Evolutionary conservation across 2,888 invertebrate genomes (phyloP).

Genomic region (Agrochola lychnidis): DNA sequence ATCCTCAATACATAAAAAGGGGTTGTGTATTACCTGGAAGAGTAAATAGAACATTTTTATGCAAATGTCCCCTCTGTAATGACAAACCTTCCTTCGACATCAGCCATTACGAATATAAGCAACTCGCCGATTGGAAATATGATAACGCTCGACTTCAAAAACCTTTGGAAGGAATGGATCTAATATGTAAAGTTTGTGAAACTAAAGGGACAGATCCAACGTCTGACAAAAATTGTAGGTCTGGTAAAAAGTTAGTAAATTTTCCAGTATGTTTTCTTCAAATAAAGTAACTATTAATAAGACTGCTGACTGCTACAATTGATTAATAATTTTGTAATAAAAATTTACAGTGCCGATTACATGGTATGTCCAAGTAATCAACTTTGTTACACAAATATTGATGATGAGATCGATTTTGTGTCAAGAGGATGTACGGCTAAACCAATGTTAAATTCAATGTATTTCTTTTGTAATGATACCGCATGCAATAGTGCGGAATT

Average conservation of each 20-base stretch:
- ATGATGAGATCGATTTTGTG: constrained; percentile 72
- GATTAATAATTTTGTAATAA: constrained; percentile 6
- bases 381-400: constrained; percentile 79
- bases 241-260: constrained; percentile 73
- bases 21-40: constrained; percentile 76
- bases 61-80: constrained; percentile 85
- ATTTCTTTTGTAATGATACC: constrained; percentile 73
- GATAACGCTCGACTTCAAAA: constrained; percentile 77
- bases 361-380: constrained; percentile 76
- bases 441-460: constrained; percentile 77
- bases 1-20: constrained; percentile 79
- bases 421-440: constrained; percentile 79
- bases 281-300: background rate
- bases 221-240: constrained; percentile 73
- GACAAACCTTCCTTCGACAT: constrained; percentile 77
- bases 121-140: constrained; percentile 79
- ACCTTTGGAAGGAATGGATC: constrained; percentile 68
- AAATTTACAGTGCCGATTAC: constrained; percentile 76
- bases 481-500: constrained; percentile 73
- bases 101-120: constrained; percentile 76
- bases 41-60: constrained; percentile 80
- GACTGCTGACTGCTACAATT: background rate
- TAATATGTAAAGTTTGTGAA: constrained; percentile 81
- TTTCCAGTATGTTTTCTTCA: background rate
- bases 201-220: constrained; percentile 72